Percentiles rank a stretch among this genome's conserved stretches.
These are phyloP conservation scores for Caenorhabditis sp. DNA, from an alignment of 2,888 invertebrate species.

Conservation along the genomic window DNA sequence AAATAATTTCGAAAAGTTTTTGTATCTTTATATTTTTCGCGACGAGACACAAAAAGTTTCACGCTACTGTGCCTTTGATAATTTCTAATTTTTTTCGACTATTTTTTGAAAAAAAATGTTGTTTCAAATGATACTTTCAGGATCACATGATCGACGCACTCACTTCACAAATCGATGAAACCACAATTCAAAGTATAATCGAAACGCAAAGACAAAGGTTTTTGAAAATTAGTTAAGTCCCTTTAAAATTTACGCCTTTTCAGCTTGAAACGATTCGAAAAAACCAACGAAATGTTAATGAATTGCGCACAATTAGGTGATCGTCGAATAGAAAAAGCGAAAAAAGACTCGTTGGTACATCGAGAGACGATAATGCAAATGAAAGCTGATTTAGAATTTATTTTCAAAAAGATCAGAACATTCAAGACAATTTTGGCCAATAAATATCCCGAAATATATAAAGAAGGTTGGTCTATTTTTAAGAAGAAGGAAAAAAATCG, in stretches of 20 bases:
- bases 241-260: conserved; percentile 14
- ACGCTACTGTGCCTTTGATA: no score
- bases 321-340: conserved; percentile 84
- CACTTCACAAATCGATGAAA: conserved; percentile 61
- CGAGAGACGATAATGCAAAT: conserved; percentile 82
- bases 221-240: background rate
- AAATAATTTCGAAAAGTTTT: no score
- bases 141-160: conserved; percentile 48
- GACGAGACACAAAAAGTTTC: no score
- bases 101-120: no score
- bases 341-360: conserved; percentile 88
- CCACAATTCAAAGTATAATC: conserved; percentile 62
- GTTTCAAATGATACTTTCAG: conserved; percentile 8
- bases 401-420: conserved; percentile 86
- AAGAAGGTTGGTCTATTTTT: conserved; percentile 26
- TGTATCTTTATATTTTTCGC: no score
- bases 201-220: conserved; percentile 62
- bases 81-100: no score
- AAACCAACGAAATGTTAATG: conserved; percentile 97
- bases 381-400: conserved; percentile 91
- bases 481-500: background rate
- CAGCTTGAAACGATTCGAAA: conserved; percentile 87
- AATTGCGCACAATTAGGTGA: conserved; percentile 94
- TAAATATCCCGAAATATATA: conserved; percentile 61
- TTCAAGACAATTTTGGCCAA: conserved; percentile 61